These are phyloP conservation scores for Deroplatys truncata DNA, from an alignment of 2,888 invertebrate species.

Conservation along the genomic window DNA sequence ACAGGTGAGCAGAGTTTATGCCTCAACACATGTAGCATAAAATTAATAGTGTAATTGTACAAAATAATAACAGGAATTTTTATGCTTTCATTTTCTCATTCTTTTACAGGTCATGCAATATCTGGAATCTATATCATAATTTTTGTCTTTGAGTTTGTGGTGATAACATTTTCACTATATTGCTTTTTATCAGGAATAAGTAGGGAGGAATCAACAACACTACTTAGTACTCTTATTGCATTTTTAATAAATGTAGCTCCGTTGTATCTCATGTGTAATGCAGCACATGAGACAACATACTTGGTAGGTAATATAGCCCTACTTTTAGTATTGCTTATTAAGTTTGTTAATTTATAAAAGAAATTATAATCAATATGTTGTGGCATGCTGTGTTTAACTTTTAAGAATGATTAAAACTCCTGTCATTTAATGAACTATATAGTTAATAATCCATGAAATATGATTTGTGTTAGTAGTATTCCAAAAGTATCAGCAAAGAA, in stretches of 20 bases:
- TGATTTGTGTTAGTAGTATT: too few species aligned
- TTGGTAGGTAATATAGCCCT: neutral
- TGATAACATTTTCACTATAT: neutral
- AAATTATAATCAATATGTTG: too few species aligned
- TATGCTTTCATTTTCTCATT: neutral
- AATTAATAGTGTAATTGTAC: too few species aligned
- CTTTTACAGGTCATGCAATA: neutral
- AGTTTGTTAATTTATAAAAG: too few species aligned
- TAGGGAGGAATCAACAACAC: neutral
- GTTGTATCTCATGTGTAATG: neutral
- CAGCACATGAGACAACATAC: neutral
- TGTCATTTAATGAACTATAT: too few species aligned
- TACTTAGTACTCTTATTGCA: neutral
- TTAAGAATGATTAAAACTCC: too few species aligned
- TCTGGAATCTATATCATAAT: neutral
- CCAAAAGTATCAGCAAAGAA: too few species aligned
- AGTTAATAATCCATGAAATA: too few species aligned
- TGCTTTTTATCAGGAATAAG: neutral
- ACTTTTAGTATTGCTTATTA: too few species aligned
- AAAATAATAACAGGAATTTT: neutral
- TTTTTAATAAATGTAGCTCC: neutral
- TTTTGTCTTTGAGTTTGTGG: neutral
- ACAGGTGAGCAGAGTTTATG: neutral
- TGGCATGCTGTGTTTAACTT: too few species aligned
- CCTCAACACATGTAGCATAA: too few species aligned